These are phyloP conservation scores for Pentamera pediparva DNA, from an alignment of 53 echinoderm and acorn worm species.

Conservation along the genomic window DNA sequence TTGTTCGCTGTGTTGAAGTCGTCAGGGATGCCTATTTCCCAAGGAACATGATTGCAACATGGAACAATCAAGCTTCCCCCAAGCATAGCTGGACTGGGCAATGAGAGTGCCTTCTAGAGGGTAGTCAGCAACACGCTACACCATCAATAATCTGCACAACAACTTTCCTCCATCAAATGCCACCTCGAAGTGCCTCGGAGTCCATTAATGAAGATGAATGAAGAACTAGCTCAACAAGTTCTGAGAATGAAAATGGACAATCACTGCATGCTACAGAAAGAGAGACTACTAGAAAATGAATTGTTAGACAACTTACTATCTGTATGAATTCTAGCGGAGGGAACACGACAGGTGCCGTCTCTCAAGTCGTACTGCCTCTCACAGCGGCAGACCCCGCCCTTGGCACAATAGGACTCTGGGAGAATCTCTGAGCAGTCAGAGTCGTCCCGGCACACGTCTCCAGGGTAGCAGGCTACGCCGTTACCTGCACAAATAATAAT, in stretches of 20 bases:
- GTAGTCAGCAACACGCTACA: too few species aligned
- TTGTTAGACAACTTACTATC: background rate
- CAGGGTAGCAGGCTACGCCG: constrained; percentile 60
- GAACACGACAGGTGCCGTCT: constrained; percentile 2
- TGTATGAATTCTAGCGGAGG: background rate
- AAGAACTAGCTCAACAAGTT: too few species aligned
- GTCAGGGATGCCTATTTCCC: too few species aligned
- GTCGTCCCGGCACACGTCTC: constrained; percentile 47
- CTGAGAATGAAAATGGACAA: background rate
- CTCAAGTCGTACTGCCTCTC: constrained; percentile 36
- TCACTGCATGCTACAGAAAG: background rate
- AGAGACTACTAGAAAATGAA: background rate
- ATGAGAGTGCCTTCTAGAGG: too few species aligned
- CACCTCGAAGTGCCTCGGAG: too few species aligned
- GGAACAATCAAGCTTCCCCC: too few species aligned
- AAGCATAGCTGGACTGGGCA: too few species aligned
- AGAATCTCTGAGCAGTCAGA: constrained; percentile 52
- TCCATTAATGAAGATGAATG: too few species aligned
- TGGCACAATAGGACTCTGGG: constrained; percentile 55
- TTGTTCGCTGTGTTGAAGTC: too few species aligned
- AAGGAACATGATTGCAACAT: too few species aligned
- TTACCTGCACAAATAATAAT: constrained; percentile 39
- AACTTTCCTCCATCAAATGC: too few species aligned
- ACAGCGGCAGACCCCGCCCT: constrained; percentile 51
- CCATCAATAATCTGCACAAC: too few species aligned